These are phyloP conservation scores for Pyrocephalus nanus DNA, from an alignment of 2,797 vertebrate species.

Conservation along the genomic window DNA sequence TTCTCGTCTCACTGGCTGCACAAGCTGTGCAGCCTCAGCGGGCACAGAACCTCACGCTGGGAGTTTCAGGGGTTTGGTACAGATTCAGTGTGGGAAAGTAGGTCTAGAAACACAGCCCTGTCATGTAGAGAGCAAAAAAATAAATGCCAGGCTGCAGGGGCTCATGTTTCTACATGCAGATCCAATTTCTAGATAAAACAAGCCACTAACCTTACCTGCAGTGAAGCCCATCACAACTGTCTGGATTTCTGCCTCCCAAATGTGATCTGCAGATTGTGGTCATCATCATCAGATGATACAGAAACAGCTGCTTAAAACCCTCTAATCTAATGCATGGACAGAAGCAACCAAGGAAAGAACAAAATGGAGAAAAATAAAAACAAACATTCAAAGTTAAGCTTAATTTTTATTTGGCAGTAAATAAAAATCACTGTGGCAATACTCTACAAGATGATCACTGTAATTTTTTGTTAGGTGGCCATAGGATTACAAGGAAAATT, in stretches of 20 bases:
- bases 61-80: not conserved
- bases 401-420: constrained; percentile 48
- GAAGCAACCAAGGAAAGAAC: not conserved
- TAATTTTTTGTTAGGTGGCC: not conserved
- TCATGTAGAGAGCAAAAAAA: not conserved
- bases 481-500: not conserved
- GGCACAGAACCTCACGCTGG: not conserved
- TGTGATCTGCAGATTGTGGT: not conserved
- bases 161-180: not conserved
- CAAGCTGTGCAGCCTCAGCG: not conserved
- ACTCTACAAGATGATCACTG: not conserved
- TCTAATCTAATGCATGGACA: not conserved
- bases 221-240: not conserved
- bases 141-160: not conserved
- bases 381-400: not conserved
- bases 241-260: not conserved
- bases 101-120: not conserved
- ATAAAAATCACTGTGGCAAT: not conserved
- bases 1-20: not conserved
- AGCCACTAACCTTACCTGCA: not conserved
- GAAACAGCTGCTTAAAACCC: not conserved
- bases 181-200: not conserved
- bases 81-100: not conserved
- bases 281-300: not conserved
- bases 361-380: not conserved